Percentiles rank a stretch among this genome's conserved stretches.
These are phyloP conservation scores for Dendroctonus valens DNA, from an alignment of 1,140 invertebrate species.

Conservation along the genomic window DNA sequence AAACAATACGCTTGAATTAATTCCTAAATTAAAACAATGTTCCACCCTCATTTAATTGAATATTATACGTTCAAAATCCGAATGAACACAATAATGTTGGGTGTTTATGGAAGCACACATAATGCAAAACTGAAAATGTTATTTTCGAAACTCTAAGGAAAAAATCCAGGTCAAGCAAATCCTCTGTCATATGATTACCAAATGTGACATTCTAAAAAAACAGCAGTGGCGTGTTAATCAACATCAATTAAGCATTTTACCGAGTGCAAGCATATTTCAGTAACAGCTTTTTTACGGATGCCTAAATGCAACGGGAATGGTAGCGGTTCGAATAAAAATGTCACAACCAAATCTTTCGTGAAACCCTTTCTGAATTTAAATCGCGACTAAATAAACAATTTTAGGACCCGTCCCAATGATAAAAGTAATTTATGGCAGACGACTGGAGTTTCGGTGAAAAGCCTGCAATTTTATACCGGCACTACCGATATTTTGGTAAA, in stretches of 20 bases:
- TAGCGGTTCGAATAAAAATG: conserved; percentile 4
- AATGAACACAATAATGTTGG: no score
- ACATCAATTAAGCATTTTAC: conserved; percentile 7
- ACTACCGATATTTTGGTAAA: not conserved
- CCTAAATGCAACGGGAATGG: conserved; percentile 10
- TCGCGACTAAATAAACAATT: conserved; percentile 24
- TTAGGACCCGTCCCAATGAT: conserved; percentile 15
- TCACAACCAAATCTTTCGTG: conserved; percentile 8
- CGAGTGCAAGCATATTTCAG: conserved; percentile 7
- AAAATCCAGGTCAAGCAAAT: not conserved
- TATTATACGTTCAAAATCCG: no score
- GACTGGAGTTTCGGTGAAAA: conserved; percentile 17
- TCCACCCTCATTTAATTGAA: no score
- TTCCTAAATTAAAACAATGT: no score
- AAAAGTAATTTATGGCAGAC: conserved; percentile 19
- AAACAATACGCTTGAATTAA: no score
- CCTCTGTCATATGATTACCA: not conserved
- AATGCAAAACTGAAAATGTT: not conserved
- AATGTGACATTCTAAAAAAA: conserved; percentile 1
- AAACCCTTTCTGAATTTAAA: conserved; percentile 25
- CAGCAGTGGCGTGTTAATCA: conserved; percentile 14
- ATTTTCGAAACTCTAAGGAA: not conserved
- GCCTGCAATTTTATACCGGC: conserved; percentile 3
- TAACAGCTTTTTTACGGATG: conserved; percentile 8
- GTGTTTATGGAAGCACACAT: no score